A percentile compares a stretch with the other conserved stretches of the same genome.
Conservation (phyloP, 2,888 invertebrate species). For the Camponotus fellah region DNA sequence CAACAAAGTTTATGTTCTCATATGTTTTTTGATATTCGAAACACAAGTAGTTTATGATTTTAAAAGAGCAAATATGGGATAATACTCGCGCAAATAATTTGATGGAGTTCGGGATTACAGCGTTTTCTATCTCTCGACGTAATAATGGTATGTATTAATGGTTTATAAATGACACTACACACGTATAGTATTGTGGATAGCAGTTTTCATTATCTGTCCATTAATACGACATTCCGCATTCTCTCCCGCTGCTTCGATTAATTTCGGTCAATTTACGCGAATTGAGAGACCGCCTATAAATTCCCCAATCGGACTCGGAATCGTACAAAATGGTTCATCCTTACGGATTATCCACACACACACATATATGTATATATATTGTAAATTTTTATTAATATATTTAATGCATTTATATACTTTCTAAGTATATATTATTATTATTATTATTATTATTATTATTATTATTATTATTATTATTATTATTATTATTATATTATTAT, state of each 20-base stretch:
- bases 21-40: neutral
- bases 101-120: neutral
- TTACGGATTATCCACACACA: neutral
- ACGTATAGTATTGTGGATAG: neutral
- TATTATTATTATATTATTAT: neutral
- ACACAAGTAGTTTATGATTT: no score
- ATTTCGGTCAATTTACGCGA: conserved; percentile 56
- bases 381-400: neutral
- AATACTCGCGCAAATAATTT: neutral
- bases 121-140: neutral
- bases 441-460: conserved; percentile 4
- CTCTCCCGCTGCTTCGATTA: conserved; percentile 47
- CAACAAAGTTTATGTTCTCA: neutral
- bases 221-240: conserved; percentile 23
- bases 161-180: neutral
- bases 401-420: neutral
- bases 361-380: neutral
- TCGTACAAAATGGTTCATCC: neutral
- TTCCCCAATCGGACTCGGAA: conserved; percentile 13
- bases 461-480: neutral
- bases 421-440: neutral
- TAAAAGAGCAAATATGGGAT: neutral
- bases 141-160: no score
- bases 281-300: conserved; percentile 33
- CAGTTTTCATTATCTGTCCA: neutral